A percentile compares a stretch with the other conserved stretches of the same genome.
phyloP scores from a whole-genome alignment of 2,113 vertebrate species.

The Eulemur rufifrons region DNA sequence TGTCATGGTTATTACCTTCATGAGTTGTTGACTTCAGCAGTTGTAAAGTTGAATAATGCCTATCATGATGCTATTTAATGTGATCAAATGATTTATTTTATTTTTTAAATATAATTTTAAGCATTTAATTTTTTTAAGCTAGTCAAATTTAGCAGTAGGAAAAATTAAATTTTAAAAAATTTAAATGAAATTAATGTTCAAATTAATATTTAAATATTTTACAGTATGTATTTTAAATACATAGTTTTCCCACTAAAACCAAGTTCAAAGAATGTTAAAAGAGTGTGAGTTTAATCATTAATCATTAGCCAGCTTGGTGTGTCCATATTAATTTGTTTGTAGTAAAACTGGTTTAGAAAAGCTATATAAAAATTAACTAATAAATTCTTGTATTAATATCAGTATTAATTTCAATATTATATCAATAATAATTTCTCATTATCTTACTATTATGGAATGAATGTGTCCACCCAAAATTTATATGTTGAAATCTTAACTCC shows the following conservation, averaged over 20 bases:
- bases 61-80: not conserved
- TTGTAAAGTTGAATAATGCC: not conserved
- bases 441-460: not conserved
- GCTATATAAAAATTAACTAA: not conserved
- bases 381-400: not conserved
- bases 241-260: not conserved
- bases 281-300: not conserved
- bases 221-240: not conserved
- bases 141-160: too few relatives aligned
- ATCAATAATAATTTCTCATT: not conserved
- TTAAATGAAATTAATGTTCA: not conserved
- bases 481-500: not conserved
- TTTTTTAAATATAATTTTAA: not conserved
- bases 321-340: not conserved
- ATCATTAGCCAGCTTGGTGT: not conserved
- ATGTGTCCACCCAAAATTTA: not conserved
- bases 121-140: not conserved
- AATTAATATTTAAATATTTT: not conserved
- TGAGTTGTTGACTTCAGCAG: not conserved
- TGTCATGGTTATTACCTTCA: not conserved
- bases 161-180: too few relatives aligned
- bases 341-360: conserved; percentile 18
- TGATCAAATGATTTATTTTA: not conserved
- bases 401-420: not conserved
- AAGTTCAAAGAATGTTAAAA: not conserved